Percentiles rank a stretch among this genome's conserved stretches.
These are phyloP conservation scores for Coecobrya sp. DNA, from an alignment of 2,888 invertebrate species.

Conservation along the genomic window DNA sequence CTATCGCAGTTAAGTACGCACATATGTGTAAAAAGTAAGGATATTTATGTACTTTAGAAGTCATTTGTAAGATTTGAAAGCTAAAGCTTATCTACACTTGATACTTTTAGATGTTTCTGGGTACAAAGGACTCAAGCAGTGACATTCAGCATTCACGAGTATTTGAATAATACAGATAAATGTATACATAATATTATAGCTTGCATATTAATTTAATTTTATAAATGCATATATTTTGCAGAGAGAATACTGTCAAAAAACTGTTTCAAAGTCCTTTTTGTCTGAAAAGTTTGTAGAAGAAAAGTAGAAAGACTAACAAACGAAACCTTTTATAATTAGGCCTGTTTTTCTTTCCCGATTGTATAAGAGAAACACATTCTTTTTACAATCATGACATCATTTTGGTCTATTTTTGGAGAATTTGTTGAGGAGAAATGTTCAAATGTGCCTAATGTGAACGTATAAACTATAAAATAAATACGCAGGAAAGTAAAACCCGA, in stretches of 20 bases:
- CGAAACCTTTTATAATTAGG: slow-evolving; percentile 68
- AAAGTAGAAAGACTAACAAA: slow-evolving; percentile 66
- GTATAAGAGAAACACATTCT: slow-evolving; percentile 8
- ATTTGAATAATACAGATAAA: not conserved
- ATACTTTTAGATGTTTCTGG: not conserved
- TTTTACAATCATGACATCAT: slow-evolving; percentile 39
- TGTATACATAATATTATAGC: not conserved
- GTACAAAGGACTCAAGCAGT: not conserved
- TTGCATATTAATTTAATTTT: slow-evolving; percentile 34
- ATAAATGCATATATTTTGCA: slow-evolving; percentile 3
- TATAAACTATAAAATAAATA: slow-evolving; percentile 10
- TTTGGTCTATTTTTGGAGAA: slow-evolving; percentile 21
- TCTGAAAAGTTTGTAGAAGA: slow-evolving; percentile 51
- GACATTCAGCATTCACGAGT: not conserved
- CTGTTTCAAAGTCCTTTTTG: slow-evolving; percentile 54
- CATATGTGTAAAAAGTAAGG: not conserved
- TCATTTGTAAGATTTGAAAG: not conserved
- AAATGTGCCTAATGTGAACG: slow-evolving; percentile 4
- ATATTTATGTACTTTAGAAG: not conserved
- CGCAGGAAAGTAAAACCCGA: not conserved
- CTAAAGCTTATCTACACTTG: not conserved
- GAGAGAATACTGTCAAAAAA: slow-evolving; percentile 17
- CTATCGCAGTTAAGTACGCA: not conserved
- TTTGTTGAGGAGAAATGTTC: not conserved
- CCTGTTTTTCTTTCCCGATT: slow-evolving; percentile 64